A percentile compares a stretch with the other conserved stretches of the same genome.
phyloP scores from a whole-genome alignment of 23 tunicate genomes.

The Styela clava region DNA sequence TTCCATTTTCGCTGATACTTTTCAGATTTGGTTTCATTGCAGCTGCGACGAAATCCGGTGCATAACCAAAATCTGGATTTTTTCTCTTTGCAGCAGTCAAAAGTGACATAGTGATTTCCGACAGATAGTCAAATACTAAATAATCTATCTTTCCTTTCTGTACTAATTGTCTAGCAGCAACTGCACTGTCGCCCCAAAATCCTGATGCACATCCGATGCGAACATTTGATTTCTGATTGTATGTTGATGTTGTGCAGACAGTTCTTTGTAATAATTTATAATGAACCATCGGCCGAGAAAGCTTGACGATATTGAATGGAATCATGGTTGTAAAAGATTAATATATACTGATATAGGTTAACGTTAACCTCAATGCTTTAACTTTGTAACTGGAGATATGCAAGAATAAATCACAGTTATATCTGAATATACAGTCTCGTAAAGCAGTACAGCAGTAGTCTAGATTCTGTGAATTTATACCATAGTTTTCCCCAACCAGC shows the following conservation, averaged over 20 bases:
- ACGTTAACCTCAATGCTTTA: too few species aligned
- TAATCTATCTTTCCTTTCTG: conserved; percentile 67
- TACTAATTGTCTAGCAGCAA: conserved; percentile 70
- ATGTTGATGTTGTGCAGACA: neutral
- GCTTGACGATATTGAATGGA: too few species aligned
- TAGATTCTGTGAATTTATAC: too few species aligned
- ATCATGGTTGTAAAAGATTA: too few species aligned
- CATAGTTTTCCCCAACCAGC: too few species aligned
- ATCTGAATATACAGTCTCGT: too few species aligned
- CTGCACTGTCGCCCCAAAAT: conserved; percentile 89
- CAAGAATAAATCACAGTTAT: too few species aligned
- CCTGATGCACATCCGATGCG: conserved; percentile 95
- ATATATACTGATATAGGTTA: too few species aligned
- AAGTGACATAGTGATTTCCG: conserved; percentile 97
- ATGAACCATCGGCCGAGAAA: neutral
- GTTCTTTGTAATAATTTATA: neutral
- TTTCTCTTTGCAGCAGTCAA: conserved; percentile 70
- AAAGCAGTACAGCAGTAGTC: too few species aligned
- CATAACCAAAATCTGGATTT: conserved; percentile 74
- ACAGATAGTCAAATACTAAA: conserved; percentile 86
- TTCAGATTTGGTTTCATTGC: conserved; percentile 58
- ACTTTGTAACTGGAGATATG: too few species aligned
- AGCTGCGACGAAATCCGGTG: conserved; percentile 77
- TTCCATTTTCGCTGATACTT: conserved; percentile 36
- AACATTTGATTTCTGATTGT: conserved; percentile 11